Evolutionary conservation across 2,888 invertebrate species (phyloP).

Genomic region (Tenthredo livida): DNA sequence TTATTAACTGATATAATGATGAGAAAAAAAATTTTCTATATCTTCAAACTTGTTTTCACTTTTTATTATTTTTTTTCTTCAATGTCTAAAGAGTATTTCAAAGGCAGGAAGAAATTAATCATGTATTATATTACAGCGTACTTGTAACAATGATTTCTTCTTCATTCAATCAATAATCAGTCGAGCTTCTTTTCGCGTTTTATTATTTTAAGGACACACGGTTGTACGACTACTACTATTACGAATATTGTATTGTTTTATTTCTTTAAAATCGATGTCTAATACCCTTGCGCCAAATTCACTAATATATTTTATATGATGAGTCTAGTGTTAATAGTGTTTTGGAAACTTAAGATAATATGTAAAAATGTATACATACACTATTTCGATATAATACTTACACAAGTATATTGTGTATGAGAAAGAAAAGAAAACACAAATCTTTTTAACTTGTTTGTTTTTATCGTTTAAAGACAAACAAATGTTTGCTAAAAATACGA

Average conservation of each 20-base stretch:
- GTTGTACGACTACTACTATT: constrained; percentile 33
- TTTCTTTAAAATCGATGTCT: constrained; percentile 58
- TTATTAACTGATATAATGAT: not conserved
- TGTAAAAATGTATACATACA: not conserved
- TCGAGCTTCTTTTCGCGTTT: not conserved
- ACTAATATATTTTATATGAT: constrained; percentile 54
- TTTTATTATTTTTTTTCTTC: not conserved
- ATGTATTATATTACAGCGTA: not conserved
- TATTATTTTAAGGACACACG: constrained; percentile 13
- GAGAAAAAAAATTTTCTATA: not conserved
- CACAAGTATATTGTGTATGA: not conserved
- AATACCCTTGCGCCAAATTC: constrained; percentile 61
- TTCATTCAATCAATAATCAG: not conserved
- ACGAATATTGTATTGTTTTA: constrained; percentile 44
- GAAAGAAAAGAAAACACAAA: not conserved
- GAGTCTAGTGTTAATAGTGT: not conserved
- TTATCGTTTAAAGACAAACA: not conserved
- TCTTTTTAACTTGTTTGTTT: not conserved
- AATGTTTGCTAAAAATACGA: not conserved
- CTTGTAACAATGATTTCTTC: constrained; percentile 9
- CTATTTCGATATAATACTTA: constrained; percentile 2
- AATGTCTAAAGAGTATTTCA: not conserved
- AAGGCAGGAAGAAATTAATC: not conserved
- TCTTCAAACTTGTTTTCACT: not conserved
- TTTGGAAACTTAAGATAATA: constrained; percentile 18